These are phyloP conservation scores for Serinus canaria DNA, from an alignment of 2,113 vertebrate genomes.

Conservation along the genomic window DNA sequence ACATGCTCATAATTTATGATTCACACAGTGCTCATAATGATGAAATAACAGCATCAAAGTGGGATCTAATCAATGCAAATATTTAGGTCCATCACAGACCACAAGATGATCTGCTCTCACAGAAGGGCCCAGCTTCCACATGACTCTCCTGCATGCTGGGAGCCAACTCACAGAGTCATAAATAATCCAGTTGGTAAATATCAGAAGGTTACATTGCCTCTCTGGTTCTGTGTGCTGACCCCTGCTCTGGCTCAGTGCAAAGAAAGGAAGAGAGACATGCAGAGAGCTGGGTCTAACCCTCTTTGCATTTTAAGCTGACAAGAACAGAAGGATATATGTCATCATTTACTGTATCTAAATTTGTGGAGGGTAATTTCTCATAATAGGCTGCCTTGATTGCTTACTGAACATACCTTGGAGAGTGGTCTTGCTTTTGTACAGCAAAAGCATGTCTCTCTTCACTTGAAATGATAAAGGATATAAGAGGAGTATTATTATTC, in stretches of 20 bases:
- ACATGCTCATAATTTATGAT: not conserved
- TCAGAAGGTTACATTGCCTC: not conserved
- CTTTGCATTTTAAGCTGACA: not conserved
- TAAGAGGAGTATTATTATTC: not conserved
- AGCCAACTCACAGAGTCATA: not conserved
- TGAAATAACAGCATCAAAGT: not conserved
- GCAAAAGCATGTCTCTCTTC: not conserved
- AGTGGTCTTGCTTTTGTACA: not conserved
- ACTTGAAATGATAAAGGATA: not conserved
- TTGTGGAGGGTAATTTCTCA: not conserved
- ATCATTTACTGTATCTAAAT: not conserved
- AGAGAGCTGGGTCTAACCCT: not conserved
- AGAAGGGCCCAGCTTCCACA: not conserved
- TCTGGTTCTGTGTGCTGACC: not conserved
- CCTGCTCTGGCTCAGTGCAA: not conserved
- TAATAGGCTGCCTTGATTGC: not conserved
- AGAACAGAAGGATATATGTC: not conserved
- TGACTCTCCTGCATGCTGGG: not conserved
- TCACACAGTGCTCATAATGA: not conserved
- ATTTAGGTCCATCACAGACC: not conserved
- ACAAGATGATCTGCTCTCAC: rapidly evolving
- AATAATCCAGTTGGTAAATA: not conserved
- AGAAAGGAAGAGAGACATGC: not conserved
- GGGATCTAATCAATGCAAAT: not conserved
- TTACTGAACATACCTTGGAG: not conserved